phyloP scores from a whole-genome alignment of 2,888 invertebrate species.

The Siphonodentalium dalli region DNA sequence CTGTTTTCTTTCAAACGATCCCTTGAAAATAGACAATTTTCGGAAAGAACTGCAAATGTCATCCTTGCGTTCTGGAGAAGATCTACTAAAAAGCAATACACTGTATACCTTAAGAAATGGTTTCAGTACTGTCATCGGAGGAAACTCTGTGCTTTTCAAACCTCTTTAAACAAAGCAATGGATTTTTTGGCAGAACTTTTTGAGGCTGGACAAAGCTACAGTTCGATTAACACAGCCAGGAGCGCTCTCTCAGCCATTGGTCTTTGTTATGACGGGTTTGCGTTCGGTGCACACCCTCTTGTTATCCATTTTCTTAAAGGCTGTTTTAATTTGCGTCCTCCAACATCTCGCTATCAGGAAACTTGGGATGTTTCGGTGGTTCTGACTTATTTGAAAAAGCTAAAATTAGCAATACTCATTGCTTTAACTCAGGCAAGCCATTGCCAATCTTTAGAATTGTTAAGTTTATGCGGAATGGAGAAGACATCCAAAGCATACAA shows the following conservation, averaged over 20 bases:
- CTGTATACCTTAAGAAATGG: slow-evolving; percentile 18
- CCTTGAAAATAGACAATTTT: slow-evolving; percentile 17
- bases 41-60: slow-evolving; percentile 15
- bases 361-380: slow-evolving; percentile 17
- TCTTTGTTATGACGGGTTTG: slow-evolving; percentile 13
- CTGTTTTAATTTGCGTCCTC: slow-evolving; percentile 17
- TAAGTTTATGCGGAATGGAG: slow-evolving; percentile 3
- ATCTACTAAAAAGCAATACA: slow-evolving; percentile 22
- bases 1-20: slow-evolving; percentile 17
- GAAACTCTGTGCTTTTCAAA: slow-evolving; percentile 12
- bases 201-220: slow-evolving; percentile 12
- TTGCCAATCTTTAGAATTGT: slow-evolving; percentile 4
- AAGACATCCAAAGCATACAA: slow-evolving; percentile 7
- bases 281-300: slow-evolving; percentile 15
- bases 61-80: slow-evolving; percentile 19
- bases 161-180: slow-evolving; percentile 12
- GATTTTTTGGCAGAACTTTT: slow-evolving; percentile 17
- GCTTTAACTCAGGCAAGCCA: slow-evolving; percentile 17
- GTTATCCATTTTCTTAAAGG: too few relatives aligned
- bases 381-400: slow-evolving; percentile 7
- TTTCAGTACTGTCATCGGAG: slow-evolving; percentile 19
- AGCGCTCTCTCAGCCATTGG: slow-evolving; percentile 15
- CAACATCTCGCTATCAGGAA: slow-evolving; percentile 18
- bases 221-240: slow-evolving; percentile 22
- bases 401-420: slow-evolving; percentile 17